Evolutionary conservation across 2,113 vertebrate species (phyloP), one percentile per base, ranked within the genome.

Genomic region (Pseudorhombus dupliciocellatus): DNA sequence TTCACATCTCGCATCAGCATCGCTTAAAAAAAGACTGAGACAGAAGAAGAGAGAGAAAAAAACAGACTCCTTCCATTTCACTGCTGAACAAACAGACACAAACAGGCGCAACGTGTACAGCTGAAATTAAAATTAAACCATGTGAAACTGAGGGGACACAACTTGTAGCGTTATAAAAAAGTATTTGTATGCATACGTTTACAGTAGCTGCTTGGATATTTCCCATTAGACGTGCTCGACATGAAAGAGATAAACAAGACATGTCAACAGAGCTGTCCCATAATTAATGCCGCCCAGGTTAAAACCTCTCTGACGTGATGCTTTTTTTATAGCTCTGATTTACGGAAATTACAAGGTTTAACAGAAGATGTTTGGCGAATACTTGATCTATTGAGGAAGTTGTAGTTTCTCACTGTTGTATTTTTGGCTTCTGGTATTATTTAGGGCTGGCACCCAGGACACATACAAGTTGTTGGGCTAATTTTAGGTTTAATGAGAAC

Each of bases 321-420:
- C n/a, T 80, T 75, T 91, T 90, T 81, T 87, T n/a, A 88, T 79
- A 68, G 72, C 62, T 15, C 31, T 65, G 70, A 91, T 89, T 91
- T 89, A 80, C 80, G 86, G 73, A 73, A 88, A 91, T 86, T 80
- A 80, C 55, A 87, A 77, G 67, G 42, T 88, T 85, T 87, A 73
- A 87, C 85, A 59, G 48, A 62, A 62, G 72, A 75, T 78, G 80
- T 86, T 65, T 86, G 84, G 79, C 87, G 87, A 65, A 79, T 52
- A 48, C 56, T 56, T 57, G 42, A 88, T 80, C 52, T 73, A 75
- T 73, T 54, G 30, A 70, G 21, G 76, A 76, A 80, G 78, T 66
- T 73, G 73, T 12, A 81, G 76, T 66, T 66, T 79, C 54, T 87
- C 72, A 54, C 30, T 59, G 46, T 48, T 75, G 59, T 62, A 22